Evolutionary conservation across 1,140 invertebrate genomes (phyloP).

Genomic region (Drosophila hydei): DNA sequence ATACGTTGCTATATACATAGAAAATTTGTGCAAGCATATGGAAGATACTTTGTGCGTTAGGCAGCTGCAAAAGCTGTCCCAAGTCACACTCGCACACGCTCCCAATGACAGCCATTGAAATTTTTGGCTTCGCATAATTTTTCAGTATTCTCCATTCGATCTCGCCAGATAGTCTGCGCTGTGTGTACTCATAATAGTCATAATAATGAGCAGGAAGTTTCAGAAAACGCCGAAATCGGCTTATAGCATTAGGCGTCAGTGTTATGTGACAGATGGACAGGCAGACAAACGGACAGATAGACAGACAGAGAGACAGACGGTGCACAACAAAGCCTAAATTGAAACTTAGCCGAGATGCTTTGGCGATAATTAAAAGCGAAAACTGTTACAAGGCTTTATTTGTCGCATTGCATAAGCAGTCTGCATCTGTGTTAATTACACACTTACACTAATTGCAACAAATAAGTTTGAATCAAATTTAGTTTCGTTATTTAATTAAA

Average conservation of each 20-base stretch:
- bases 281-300: not conserved
- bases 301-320: conserved; percentile 1
- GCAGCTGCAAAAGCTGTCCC: conserved; percentile 6
- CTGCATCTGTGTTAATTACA: conserved; percentile 62
- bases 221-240: conserved; percentile 64
- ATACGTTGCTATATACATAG: not conserved
- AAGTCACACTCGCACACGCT: conserved; percentile 2
- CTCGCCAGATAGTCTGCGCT: conserved; percentile 7
- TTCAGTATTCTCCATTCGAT: conserved; percentile 14
- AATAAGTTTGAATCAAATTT: conserved; percentile 50
- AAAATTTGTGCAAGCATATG: conserved; percentile 17
- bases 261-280: conserved; percentile 39
- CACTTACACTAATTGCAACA: conserved; percentile 68
- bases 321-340: conserved; percentile 12
- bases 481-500: conserved; percentile 61
- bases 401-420: conserved; percentile 64
- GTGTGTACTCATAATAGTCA: conserved; percentile 36
- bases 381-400: conserved; percentile 44
- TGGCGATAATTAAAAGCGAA: conserved; percentile 46
- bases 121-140: conserved; percentile 20
- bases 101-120: conserved; percentile 13
- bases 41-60: conserved; percentile 21
- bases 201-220: conserved; percentile 76
- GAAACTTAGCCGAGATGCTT: conserved; percentile 25
- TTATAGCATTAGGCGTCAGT: conserved; percentile 63